These are phyloP conservation scores for Chamaedrilus cognettii DNA, from an alignment of 2,888 invertebrate species.

Conservation along the genomic window DNA sequence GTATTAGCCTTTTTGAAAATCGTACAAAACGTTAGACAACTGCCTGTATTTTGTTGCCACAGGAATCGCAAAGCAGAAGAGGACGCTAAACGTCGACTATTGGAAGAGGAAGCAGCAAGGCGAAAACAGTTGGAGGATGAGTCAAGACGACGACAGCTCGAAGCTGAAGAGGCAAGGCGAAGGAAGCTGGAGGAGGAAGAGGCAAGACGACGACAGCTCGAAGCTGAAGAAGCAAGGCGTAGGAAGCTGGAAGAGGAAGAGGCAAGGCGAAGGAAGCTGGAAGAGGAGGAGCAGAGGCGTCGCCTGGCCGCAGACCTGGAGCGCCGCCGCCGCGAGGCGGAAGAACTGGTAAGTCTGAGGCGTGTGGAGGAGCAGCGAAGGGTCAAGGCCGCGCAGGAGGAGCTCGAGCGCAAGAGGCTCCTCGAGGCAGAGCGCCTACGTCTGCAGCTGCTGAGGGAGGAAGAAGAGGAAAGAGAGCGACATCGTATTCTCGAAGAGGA, in stretches of 20 bases:
- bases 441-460: too few relatives aligned
- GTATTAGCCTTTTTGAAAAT: too few relatives aligned
- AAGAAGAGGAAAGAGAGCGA: too few relatives aligned
- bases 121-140: too few relatives aligned
- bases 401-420: too few relatives aligned
- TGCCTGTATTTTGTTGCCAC: too few relatives aligned
- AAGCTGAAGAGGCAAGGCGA: background rate
- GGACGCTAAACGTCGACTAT: background rate
- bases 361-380: too few relatives aligned
- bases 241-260: background rate
- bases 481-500: too few relatives aligned
- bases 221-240: background rate
- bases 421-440: too few relatives aligned
- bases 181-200: constrained; percentile 4
- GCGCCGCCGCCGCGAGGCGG: background rate
- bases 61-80: background rate
- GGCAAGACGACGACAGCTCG: background rate
- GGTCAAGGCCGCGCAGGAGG: too few relatives aligned
- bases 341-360: background rate
- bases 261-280: background rate
- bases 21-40: too few relatives aligned
- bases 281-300: background rate
- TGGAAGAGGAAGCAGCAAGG: background rate
- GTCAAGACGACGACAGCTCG: background rate
- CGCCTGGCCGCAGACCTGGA: background rate